Evolutionary conservation across 2,797 vertebrate species (phyloP).

Genomic region (Poecilia velifera): DNA sequence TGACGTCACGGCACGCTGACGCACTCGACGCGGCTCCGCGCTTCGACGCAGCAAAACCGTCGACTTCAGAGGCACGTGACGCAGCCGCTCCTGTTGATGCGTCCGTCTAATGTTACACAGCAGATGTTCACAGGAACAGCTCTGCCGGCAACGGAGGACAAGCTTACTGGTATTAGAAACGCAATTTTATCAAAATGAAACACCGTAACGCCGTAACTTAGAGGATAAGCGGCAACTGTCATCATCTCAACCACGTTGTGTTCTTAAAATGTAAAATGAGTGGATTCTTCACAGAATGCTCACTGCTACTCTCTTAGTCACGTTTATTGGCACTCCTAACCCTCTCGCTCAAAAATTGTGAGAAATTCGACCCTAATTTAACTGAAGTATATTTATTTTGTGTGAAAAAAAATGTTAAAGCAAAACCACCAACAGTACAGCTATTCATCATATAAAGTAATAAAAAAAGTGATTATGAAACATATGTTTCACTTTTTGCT

Average conservation of each 20-base stretch:
- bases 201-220: not conserved
- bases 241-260: not conserved
- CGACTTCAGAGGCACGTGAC: slow-evolving; percentile 42
- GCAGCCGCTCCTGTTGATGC: slow-evolving; percentile 50
- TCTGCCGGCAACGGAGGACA: slow-evolving; percentile 18
- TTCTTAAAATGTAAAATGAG: not conserved
- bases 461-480: not conserved
- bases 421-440: not conserved
- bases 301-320: not conserved
- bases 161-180: slow-evolving; percentile 12
- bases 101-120: slow-evolving; percentile 23
- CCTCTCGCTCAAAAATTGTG: not conserved
- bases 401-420: not conserved
- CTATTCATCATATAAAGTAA: not conserved
- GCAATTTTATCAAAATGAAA: too few relatives aligned
- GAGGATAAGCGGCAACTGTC: not conserved
- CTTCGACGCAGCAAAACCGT: slow-evolving; percentile 16
- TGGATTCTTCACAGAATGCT: not conserved
- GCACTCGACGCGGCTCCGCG: slow-evolving; percentile 36
- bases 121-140: slow-evolving; percentile 7
- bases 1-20: slow-evolving; percentile 69
- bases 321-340: not conserved
- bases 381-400: not conserved
- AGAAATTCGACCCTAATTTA: not conserved
- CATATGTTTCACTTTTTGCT: not conserved